Base-by-base conservation (phyloP, 2,888 invertebrate species). In the Formica aserva region DNA sequence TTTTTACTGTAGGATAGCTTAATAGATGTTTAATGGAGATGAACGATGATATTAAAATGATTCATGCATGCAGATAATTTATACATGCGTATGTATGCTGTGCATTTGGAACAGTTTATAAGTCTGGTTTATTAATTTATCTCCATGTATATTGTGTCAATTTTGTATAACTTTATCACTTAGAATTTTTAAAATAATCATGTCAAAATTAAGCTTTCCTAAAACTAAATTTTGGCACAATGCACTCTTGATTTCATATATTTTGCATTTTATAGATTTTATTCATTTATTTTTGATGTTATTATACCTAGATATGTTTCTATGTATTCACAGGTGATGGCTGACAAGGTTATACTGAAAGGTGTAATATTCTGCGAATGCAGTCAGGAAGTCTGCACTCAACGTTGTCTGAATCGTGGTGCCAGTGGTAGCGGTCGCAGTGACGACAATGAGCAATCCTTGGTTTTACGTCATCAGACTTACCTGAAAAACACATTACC, bases 311-410 rank as follows among this genome's bases (percentile, higher is more conserved):
- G 0, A 22, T 55, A 35, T 83, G 35, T 35, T 65, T 52, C 15
- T 78, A 62, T 75, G 71, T 55, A 11, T 29, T 66, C 1, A 41
- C 95, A 96, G 81, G 95, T 96, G 81, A 98, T 99, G 98, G 95
- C 96, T 0, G 97, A 97, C 35, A 98, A 98, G 95, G 97, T 97
- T 0, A 96, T 97, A 83, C 96, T 99, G 18, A 96, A 97, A 87
- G 98, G 98, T 94, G 98, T 99, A 3, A 95, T 99, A 38, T 99
- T 98, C 94, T 98, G 99, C 91, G 98, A 99, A 88, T 99, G 99
- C 93, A 96, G 97, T 1, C 96, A 97, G 91, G 97, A 98, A 88
- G 96, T 97, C 9, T 99, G 99, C 94, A 97, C 98, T 0, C 95
- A 97, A 48, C 96, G 99, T 62, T 99, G 99, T 94, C 93, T 99